Base-by-base conservation (phyloP, 2,797 vertebrate genomes). In the Hyperoplus immaculatus region DNA sequence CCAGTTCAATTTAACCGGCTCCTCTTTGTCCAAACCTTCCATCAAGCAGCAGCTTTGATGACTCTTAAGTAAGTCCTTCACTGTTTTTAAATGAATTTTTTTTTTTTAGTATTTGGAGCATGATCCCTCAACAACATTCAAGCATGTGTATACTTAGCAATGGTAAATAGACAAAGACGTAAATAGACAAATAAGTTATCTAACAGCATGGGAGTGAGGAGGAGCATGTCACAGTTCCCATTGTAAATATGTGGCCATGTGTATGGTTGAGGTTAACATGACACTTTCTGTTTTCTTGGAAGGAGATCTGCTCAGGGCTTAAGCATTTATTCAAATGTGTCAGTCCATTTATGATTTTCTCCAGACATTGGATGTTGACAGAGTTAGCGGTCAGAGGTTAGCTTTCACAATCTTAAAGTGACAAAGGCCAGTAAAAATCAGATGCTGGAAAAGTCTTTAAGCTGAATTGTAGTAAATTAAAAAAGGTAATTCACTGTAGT, bases 31-130 rank as follows among this genome's bases (percentile, higher is more conserved):
- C 65, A 85, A 86, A 86, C 4, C 1, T 84, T 89, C 49, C 60
- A 51, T 69, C 82, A 89, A 85, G 89, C 90, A 84, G 90, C 90
- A 80, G 85, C 91, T 90, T 84, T 92, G 81, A 87, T 85, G 56
- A 69, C 75, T 84, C 42, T 8, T 82, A 84, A 87, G 86, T 89
- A 91, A 92, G 88, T 94, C 21, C 8, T 47, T 6, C 29, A 29
- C 29, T 65, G 66, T 75, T 78, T 71, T 60, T 55, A 29, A 29
- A 29, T 2, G 41, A 81, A 88, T 90, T 72, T 85, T 8, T 38
- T 57, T 53, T 45, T 8, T 75, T 71, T 41, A 63, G 65, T 78
- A n/a, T 66, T 57, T 45, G 47, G 57, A 84, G 84, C 87, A 85
- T 86, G 83, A 68, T 29, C 29, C 56, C 38, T 7, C 49, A 51